Evolutionary conservation across 2,113 vertebrate species (phyloP).

Genomic region (Catagonus wagneri): DNA sequence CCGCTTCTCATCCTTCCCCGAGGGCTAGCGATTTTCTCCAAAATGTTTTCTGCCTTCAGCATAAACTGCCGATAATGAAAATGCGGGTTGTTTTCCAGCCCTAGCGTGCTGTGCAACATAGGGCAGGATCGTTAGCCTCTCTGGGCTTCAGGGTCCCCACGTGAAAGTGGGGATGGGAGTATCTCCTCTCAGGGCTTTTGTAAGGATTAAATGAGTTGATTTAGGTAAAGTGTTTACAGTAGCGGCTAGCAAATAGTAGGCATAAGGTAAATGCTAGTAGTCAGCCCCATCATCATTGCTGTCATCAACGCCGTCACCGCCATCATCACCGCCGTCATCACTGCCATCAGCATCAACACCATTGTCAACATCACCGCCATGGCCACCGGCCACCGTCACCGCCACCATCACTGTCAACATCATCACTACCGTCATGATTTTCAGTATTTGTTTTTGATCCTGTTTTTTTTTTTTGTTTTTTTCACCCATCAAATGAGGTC

Average conservation of each 20-base stretch:
- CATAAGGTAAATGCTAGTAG: not conserved
- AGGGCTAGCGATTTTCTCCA: not conserved
- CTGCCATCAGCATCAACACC: fast-evolving
- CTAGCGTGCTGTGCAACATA: fast-evolving
- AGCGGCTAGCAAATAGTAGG: not conserved
- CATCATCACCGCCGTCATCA: fast-evolving
- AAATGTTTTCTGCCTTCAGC: not conserved
- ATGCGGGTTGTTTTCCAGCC: fast-evolving
- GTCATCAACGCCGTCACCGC: fast-evolving
- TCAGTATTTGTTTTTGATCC: fast-evolving
- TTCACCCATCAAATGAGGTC: not conserved
- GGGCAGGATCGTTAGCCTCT: not conserved
- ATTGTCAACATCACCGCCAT: fast-evolving
- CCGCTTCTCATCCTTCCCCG: not conserved
- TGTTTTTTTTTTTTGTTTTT: too few relatives aligned
- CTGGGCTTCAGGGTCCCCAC: not conserved
- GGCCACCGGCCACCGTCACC: fast-evolving
- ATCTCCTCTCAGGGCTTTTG: not conserved
- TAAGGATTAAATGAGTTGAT: not conserved
- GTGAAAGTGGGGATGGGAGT: fast-evolving
- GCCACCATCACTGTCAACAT: fast-evolving
- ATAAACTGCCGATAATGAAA: not conserved
- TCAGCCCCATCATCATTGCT: not conserved
- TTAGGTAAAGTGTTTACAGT: not conserved
- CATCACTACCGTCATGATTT: fast-evolving